Conservation (phyloP, 1,140 invertebrate species). For the Drosophila virilis region DNA sequence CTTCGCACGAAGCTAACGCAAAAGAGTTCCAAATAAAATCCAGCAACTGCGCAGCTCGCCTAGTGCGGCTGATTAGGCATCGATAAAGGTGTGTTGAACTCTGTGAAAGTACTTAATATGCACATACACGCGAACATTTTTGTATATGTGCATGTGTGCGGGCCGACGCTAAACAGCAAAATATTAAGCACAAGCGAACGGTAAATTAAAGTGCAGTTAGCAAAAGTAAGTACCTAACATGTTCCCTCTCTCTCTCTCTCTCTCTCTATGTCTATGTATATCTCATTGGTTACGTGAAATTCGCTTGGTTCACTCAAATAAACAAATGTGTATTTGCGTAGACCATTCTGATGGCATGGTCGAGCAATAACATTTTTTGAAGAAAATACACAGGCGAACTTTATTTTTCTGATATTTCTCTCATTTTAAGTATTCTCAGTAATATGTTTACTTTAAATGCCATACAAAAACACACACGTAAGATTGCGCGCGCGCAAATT, state of each 20-base stretch:
- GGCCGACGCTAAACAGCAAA: conserved; percentile 2
- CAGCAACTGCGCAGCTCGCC: conserved; percentile 43
- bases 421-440: not conserved
- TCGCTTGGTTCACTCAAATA: not conserved
- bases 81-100: conserved; percentile 79
- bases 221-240: not conserved
- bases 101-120: conserved; percentile 47
- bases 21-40: conserved; percentile 20
- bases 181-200: not conserved
- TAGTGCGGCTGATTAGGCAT: conserved; percentile 45
- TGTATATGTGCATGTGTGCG: not conserved
- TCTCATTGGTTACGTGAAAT: not conserved
- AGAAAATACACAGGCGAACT: not conserved
- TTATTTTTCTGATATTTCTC: not conserved
- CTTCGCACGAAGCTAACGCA: conserved; percentile 4
- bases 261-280: not conserved
- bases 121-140: conserved; percentile 7
- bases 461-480: not conserved
- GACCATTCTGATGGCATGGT: too few species aligned
- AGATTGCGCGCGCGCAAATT: conserved; percentile 4
- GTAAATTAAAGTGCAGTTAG: not conserved
- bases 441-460: too few species aligned
- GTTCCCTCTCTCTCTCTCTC: not conserved
- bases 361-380: too few species aligned
- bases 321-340: not conserved